phyloP scores from a whole-genome alignment of 2,888 invertebrate species.

The Morpho deidamia region DNA sequence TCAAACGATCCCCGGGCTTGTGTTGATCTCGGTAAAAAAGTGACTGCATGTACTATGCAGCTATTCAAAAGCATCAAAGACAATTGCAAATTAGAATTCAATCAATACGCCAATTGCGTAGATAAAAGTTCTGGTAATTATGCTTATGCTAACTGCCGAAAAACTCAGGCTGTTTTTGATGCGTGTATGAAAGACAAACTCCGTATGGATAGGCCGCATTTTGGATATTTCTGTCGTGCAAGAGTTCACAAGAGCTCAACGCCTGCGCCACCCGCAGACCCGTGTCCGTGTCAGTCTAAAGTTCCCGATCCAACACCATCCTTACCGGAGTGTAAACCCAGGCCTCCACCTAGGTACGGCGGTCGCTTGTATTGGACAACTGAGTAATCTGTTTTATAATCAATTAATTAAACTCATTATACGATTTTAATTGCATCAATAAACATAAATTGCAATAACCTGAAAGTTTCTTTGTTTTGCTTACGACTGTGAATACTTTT shows the following conservation, averaged over 20 bases:
- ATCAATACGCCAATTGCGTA: slow-evolving; percentile 84
- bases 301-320: slow-evolving; percentile 82
- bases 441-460: too few species aligned
- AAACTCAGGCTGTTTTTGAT: slow-evolving; percentile 90
- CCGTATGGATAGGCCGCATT: slow-evolving; percentile 85
- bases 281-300: slow-evolving; percentile 67
- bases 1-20: slow-evolving; percentile 90
- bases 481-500: too few species aligned
- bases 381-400: slow-evolving; percentile 32
- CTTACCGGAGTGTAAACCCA: slow-evolving; percentile 80
- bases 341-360: slow-evolving; percentile 80
- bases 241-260: slow-evolving; percentile 78
- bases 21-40: slow-evolving; percentile 89
- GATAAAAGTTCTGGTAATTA: slow-evolving; percentile 87
- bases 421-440: too few species aligned
- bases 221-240: slow-evolving; percentile 89
- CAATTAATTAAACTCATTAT: too few species aligned
- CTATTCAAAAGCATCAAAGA: slow-evolving; percentile 91
- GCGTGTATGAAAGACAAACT: slow-evolving; percentile 89
- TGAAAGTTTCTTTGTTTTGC: too few species aligned
- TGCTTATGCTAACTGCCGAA: slow-evolving; percentile 84
- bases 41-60: slow-evolving; percentile 90
- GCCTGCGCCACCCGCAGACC: slow-evolving; percentile 77
- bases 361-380: slow-evolving; percentile 77
- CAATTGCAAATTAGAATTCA: slow-evolving; percentile 89